Evolutionary conservation across 2,113 vertebrate genomes (phyloP), one percentile per base, ranked within the genome.

Genomic region (Ploceus nigricollis): DNA sequence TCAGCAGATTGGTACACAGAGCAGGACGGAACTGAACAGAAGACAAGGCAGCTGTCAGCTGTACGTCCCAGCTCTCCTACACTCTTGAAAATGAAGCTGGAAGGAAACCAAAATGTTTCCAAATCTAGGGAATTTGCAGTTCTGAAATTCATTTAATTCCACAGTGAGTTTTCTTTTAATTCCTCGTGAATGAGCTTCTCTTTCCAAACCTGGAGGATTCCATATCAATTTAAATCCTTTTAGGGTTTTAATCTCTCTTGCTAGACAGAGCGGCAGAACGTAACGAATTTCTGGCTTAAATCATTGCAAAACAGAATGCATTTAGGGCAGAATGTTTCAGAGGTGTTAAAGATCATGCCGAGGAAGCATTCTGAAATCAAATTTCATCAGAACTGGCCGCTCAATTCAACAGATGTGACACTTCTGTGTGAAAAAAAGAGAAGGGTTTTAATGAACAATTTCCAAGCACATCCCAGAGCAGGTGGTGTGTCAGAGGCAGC

Each of bases 1-100:
- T 66, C 57, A 92, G 88, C 64, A 97, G 88, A 71, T 15, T 86
- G 57, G 51, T 53, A 78, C 57, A n/a, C 2, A 30, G 86, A 89
- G 72, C 83, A 81, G 82, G 76, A 81, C 24, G 24, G 80, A 81
- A 71, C n/a, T 1, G 3, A 95, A 81, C 56, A 93, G 94, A 83
- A 94, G 90, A 96, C 72, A 77, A 78, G 95, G 79, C 94, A 96
- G 96, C 95, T 96, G 93, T 95, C 96, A 95, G 92, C 90, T 96
- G 95, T 84, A 95, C 64, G 61, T 75, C 88, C 47, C 60, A 51
- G 51, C 88, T 86, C 90, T 85, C 79, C 82, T 53, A 57, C 27
- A 17, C 83, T 81, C 48, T 68, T 84, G 47, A 69, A 94, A 96
- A 96, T 71, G 61, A 93, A 91, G 64, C 89, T 96, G 94, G 94